Evolutionary conservation across 2,113 vertebrate species (phyloP), one percentile per base, ranked within the genome.

Genomic region (Potamarius usumacintae): DNA sequence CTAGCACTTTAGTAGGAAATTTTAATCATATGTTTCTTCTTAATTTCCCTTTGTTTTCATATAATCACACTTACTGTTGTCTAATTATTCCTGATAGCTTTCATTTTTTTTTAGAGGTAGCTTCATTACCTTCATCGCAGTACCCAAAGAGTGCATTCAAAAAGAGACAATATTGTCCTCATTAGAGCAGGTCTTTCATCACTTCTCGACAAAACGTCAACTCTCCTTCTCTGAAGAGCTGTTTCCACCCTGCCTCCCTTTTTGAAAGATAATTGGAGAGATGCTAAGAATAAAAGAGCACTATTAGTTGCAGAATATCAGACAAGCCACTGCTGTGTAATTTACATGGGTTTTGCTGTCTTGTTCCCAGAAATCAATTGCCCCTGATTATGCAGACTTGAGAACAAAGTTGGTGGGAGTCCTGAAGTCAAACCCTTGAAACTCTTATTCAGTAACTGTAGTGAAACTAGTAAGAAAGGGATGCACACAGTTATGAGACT

Each of bases 1-100:
- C n/a, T 34, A 34, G 0, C n/a, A 63, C n/a, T 42, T 79, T 4
- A 34, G 27, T 22, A 52, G 10, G 9, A 55, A 48, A 1, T 53
- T 57, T 78, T 65, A 79, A 81, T 86, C 53, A 27, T 34, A n/a
- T 53, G 25, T 88, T 58, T 67, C 53, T 50, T 65, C 58, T 15
- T 65, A n/a, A 18, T 42, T 79, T 14, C 15, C 57, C 18, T 25
- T 62, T 67, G 69, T 81, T 27, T 14, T 63, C 11, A 79, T 63
- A 50, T 20, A 25, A 57, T 34, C 15, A 58, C 65, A 79, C 3
- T 57, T 57, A 58, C 30, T 63, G 42, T 52, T 74, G 78, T 57
- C 25, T 65, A 48, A n/a, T 42, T 48, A 14, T 7, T 9, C 55
- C 14, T 77, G 77, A 65, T 53, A 78, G 15, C 55, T 25, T 76